Base-by-base conservation (phyloP, 2,797 vertebrate species). In the Aldrovandia affinis region DNA sequence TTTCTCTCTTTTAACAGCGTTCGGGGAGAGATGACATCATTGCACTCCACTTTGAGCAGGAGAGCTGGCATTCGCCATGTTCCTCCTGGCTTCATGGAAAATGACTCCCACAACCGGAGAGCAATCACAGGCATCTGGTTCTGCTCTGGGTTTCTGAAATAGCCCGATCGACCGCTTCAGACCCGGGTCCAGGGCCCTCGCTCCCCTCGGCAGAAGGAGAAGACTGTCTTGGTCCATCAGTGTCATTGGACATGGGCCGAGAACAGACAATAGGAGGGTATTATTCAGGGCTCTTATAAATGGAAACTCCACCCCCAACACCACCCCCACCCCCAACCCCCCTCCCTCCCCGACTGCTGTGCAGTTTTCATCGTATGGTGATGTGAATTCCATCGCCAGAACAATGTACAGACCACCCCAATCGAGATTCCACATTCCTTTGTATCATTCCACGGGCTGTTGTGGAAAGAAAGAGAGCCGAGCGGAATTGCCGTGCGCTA, bases 1-100 rank as follows among this genome's bases (percentile, higher is more conserved):
- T 33, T 73, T 14, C 18, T 36, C 42, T 75, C 9, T 39, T 36
- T 20, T 68, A 54, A 80, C 30, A 52, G 82, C n/a, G 44, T 44
- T 25, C 33, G 55, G 82, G 57, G 70, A 81, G 57, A 54, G n/a
- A 68, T 86, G 79, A 86, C 82, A 77, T 86, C 83, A 86, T 81
- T 44, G 63, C 44, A 39, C 73, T 77, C 25, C 39, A 75, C 57
- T 55, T n/a, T 70, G 47, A 84, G 83, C 52, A 12, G 18, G 78
- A 80, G 70, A 73, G 39, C 63, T 81, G 82, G 82, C 55, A 47
- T 68, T 22, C 70, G 42, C 80, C 80, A 44, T 28, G 44, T 82
- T 57, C n/a, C 79, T 81, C 54, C 8, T 50, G 44, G 30, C 50
- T 84, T 84, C 33, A 42, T 36, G 61, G 83, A 84, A 84, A 80